Evolutionary conservation across 2,888 invertebrate species (phyloP).

Genomic region (Drosophila subquinaria): DNA sequence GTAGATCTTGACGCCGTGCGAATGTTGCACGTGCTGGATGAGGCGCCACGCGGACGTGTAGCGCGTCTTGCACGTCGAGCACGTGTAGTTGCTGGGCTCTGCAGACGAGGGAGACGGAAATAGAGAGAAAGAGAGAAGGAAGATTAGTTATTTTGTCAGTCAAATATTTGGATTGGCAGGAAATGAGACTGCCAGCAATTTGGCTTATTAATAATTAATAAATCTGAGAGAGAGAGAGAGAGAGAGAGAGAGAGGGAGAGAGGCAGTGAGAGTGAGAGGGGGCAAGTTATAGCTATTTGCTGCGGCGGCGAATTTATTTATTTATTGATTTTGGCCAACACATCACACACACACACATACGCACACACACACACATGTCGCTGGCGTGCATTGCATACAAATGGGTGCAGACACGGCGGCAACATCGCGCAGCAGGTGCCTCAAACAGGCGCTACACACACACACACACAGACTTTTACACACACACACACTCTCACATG

Average conservation of each 20-base stretch:
- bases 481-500: slow-evolving; percentile 17
- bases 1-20: slow-evolving; percentile 97
- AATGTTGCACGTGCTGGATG: slow-evolving; percentile 97
- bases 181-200: slow-evolving; percentile 60
- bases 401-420: slow-evolving; percentile 58
- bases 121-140: not conserved
- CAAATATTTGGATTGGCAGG: slow-evolving; percentile 58
- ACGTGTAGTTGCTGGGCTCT: slow-evolving; percentile 98
- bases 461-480: slow-evolving; percentile 16
- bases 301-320: slow-evolving; percentile 61
- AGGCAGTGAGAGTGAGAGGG: not conserved
- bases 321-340: slow-evolving; percentile 68
- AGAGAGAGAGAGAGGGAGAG: no score
- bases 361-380: slow-evolving; percentile 20
- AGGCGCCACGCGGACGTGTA: slow-evolving; percentile 97
- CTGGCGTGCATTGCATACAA: slow-evolving; percentile 72
- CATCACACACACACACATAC: slow-evolving; percentile 8
- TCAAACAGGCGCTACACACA: slow-evolving; percentile 43
- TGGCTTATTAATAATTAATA: slow-evolving; percentile 59
- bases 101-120: slow-evolving; percentile 75
- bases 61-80: slow-evolving; percentile 96
- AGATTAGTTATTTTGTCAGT: slow-evolving; percentile 54
- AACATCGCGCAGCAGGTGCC: slow-evolving; percentile 60
- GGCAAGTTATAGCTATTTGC: slow-evolving; percentile 18
- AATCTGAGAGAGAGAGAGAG: slow-evolving; percentile 12